Conservation (phyloP, 1,140 invertebrate species). For the Micrasema longulum region DNA sequence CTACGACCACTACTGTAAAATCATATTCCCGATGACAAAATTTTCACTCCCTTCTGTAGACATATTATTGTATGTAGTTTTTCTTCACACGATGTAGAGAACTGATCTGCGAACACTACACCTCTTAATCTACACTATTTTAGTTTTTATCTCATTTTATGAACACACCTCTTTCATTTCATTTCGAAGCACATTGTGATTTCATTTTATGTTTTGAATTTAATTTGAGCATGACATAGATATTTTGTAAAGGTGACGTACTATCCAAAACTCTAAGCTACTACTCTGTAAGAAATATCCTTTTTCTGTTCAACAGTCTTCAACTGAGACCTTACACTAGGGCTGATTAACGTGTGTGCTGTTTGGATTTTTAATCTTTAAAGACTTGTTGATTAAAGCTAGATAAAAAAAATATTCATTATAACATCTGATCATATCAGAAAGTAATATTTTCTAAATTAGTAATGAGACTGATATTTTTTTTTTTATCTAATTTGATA, state of each 20-base stretch:
- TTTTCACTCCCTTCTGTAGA: conserved; percentile 40
- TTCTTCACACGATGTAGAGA: conserved; percentile 42
- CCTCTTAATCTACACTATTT: too few species aligned
- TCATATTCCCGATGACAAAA: background rate
- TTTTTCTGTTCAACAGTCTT: conserved; percentile 44
- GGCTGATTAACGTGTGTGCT: conserved; percentile 52
- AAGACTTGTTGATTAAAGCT: too few species aligned
- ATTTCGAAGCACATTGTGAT: conserved; percentile 10
- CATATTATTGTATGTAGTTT: too few species aligned
- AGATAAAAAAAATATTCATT: too few species aligned
- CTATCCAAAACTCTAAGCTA: conserved; percentile 70
- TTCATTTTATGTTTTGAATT: conserved; percentile 5
- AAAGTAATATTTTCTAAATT: too few species aligned
- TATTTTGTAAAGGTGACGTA: conserved; percentile 68
- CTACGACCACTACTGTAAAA: background rate
- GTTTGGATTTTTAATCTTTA: conserved; percentile 55
- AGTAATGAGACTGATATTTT: too few species aligned
- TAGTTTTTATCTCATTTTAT: too few species aligned
- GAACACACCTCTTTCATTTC: conserved; percentile 25
- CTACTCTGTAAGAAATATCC: conserved; percentile 38
- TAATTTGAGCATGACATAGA: conserved; percentile 49
- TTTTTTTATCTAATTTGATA: background rate
- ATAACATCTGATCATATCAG: too few species aligned
- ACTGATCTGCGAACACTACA: conserved; percentile 22
- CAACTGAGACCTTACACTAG: conserved; percentile 42